A percentile compares a stretch with the other conserved stretches of the same genome.
Evolutionary conservation across 2,113 vertebrate species (phyloP).

Genomic region (Verasper variegatus): DNA sequence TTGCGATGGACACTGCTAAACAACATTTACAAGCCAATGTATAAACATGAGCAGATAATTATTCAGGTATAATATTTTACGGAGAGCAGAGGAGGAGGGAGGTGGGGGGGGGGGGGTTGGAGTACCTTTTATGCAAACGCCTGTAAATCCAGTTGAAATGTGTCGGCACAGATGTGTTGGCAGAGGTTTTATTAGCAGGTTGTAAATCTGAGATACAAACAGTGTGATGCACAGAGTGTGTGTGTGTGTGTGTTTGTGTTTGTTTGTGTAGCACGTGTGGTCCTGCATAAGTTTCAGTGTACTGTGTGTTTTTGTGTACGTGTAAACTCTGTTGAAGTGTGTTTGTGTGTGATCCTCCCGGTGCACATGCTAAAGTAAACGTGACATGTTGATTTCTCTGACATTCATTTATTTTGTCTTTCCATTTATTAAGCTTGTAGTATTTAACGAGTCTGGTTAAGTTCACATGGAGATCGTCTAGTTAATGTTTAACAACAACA

Average conservation of each 20-base stretch:
- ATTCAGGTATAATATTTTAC: slow-evolving; percentile 57
- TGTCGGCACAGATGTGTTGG: slow-evolving; percentile 45
- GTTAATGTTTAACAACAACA: slow-evolving; percentile 74
- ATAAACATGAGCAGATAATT: slow-evolving; percentile 83
- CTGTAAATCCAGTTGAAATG: slow-evolving; percentile 51
- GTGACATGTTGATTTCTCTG: slow-evolving; percentile 41
- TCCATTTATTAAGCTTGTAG: slow-evolving; percentile 69
- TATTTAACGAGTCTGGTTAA: slow-evolving; percentile 76
- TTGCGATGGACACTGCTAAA: slow-evolving; percentile 90
- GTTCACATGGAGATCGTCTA: slow-evolving; percentile 74
- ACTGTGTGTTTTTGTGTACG: not conserved
- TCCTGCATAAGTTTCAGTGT: no score
- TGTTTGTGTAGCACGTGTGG: not conserved
- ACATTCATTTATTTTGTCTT: slow-evolving; percentile 57
- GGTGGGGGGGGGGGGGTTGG: slow-evolving; percentile 13
- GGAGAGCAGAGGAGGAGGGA: slow-evolving; percentile 38
- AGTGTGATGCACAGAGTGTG: slow-evolving; percentile 50
- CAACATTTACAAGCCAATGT: slow-evolving; percentile 92
- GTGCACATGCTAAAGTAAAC: slow-evolving; percentile 36
- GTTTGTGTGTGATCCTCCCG: slow-evolving; percentile 1
- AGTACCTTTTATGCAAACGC: slow-evolving; percentile 63
- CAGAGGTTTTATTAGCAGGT: slow-evolving; percentile 24
- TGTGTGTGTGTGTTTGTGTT: slow-evolving; percentile 4
- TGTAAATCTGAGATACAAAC: slow-evolving; percentile 44
- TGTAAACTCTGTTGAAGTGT: not conserved